These are phyloP conservation scores for Sprattus sprattus DNA, from an alignment of 2,113 vertebrate species.

Conservation along the genomic window DNA sequence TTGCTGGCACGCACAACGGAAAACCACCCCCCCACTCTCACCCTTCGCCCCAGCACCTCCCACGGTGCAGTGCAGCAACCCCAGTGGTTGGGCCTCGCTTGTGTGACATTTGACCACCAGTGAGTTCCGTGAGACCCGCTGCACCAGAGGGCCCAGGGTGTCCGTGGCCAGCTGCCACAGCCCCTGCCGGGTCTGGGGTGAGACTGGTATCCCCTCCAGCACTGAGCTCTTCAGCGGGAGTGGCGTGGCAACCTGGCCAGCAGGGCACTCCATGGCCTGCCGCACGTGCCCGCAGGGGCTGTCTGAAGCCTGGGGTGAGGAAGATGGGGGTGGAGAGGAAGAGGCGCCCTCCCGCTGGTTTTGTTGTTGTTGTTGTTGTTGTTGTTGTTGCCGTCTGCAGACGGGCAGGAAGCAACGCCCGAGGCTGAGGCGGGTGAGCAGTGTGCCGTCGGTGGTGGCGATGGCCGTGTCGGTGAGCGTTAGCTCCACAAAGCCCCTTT, in stretches of 20 bases:
- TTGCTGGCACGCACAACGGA: conserved; percentile 62
- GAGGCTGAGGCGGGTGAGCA: conserved; percentile 81
- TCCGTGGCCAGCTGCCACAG: conserved; percentile 85
- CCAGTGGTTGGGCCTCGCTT: conserved; percentile 76
- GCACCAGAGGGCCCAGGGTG: conserved; percentile 85
- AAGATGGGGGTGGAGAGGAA: conserved; percentile 21
- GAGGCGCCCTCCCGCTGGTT: conserved; percentile 49
- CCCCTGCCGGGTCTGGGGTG: conserved; percentile 74
- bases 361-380: conserved; percentile 52
- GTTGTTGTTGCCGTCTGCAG: conserved; percentile 60
- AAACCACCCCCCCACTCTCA: conserved; percentile 36
- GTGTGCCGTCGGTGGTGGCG: conserved; percentile 76
- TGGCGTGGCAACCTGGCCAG: conserved; percentile 70
- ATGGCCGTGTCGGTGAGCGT: conserved; percentile 80
- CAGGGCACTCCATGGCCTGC: conserved; percentile 78
- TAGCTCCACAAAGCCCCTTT: conserved; percentile 84
- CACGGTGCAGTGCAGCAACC: conserved; percentile 84
- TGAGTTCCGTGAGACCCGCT: conserved; percentile 73
- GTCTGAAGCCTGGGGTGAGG: conserved; percentile 51
- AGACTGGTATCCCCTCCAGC: conserved; percentile 71
- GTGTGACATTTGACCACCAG: conserved; percentile 86
- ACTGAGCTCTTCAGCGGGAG: conserved; percentile 84
- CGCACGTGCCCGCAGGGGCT: conserved; percentile 85
- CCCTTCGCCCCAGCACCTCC: conserved; percentile 33
- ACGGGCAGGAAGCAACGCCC: conserved; percentile 82